These are phyloP conservation scores for Oreocharis arfaki DNA, from an alignment of 2,113 vertebrate species.

Conservation along the genomic window DNA sequence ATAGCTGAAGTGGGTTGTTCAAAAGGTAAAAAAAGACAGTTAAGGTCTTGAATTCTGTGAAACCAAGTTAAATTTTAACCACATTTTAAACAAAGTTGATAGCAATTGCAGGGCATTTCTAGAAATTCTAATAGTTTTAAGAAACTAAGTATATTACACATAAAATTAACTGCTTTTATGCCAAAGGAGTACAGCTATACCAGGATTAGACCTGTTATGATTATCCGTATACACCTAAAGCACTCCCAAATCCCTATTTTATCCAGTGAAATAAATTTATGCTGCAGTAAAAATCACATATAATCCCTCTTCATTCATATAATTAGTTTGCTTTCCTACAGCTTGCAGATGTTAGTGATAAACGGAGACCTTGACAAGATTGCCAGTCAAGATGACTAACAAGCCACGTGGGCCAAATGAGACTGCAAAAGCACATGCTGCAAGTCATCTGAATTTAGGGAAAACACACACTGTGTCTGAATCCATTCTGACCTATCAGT, in stretches of 20 bases:
- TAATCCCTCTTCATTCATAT: neutral
- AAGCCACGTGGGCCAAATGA: neutral
- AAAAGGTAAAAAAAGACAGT: neutral
- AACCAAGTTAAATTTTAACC: neutral
- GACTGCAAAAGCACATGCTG: neutral
- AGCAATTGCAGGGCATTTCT: neutral
- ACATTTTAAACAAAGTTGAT: neutral
- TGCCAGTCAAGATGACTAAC: neutral
- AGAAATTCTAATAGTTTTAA: neutral
- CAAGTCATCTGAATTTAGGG: neutral
- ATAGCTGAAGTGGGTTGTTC: neutral
- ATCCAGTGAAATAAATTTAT: neutral
- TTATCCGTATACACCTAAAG: neutral
- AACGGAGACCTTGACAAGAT: neutral
- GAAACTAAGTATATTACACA: neutral
- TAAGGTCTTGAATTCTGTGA: neutral
- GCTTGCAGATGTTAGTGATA: neutral
- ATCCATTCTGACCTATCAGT: neutral
- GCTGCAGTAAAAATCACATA: neutral
- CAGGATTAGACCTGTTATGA: neutral
- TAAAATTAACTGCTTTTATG: neutral
- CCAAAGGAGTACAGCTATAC: neutral
- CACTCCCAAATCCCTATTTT: neutral
- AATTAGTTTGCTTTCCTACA: neutral
- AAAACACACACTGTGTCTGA: neutral